Evolutionary conservation across 2,113 vertebrate genomes (phyloP).

Genomic region (Aspidoscelis tigris): DNA sequence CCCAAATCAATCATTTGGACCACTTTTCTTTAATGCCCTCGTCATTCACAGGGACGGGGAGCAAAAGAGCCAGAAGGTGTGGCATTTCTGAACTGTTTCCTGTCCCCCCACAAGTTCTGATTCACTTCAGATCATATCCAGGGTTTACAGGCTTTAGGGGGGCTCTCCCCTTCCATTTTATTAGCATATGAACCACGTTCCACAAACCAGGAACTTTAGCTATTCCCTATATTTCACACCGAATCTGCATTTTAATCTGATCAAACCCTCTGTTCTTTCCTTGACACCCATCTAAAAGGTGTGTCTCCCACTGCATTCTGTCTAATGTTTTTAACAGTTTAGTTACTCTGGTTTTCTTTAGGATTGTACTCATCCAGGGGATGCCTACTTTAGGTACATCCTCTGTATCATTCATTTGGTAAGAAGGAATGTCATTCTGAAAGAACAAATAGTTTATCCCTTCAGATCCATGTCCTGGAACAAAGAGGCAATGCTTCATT

Average conservation of each 20-base stretch:
- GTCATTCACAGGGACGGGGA: neutral
- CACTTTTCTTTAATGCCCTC: neutral
- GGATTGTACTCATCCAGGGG: neutral
- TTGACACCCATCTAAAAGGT: neutral
- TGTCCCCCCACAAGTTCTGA: no score
- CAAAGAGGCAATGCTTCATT: neutral
- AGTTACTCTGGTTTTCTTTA: neutral
- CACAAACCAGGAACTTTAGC: neutral
- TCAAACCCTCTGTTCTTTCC: neutral
- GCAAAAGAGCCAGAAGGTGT: no score
- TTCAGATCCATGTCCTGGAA: neutral
- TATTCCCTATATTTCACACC: neutral
- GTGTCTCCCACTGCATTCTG: neutral
- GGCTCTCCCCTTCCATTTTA: neutral
- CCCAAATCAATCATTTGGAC: neutral
- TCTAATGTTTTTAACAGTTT: neutral
- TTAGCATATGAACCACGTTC: neutral
- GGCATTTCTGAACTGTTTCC: no score
- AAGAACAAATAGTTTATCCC: neutral
- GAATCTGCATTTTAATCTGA: neutral
- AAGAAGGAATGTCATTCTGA: slow-evolving; percentile 17
- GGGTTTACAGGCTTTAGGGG: no score
- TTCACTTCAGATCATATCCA: no score
- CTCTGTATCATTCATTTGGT: neutral
- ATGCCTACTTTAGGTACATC: neutral